Evolutionary conservation across 2,113 vertebrate species (phyloP).

Genomic region (Struthidea cinerea): DNA sequence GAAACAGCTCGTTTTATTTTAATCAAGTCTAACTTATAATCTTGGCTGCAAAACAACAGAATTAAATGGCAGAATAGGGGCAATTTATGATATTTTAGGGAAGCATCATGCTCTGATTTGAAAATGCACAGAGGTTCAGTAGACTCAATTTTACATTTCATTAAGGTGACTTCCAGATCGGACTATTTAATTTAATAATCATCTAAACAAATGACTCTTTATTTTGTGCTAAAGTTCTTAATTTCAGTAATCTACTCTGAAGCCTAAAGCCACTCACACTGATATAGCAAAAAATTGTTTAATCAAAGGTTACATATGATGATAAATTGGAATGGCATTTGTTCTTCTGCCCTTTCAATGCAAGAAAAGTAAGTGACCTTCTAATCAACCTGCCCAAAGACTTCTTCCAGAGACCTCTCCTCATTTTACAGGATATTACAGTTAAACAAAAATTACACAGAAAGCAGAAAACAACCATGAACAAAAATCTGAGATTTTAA

Average conservation of each 20-base stretch:
- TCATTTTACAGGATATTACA: background rate
- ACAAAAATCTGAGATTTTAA: background rate
- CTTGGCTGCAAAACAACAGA: constrained; percentile 31
- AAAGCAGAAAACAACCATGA: background rate
- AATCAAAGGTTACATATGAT: constrained; percentile 40
- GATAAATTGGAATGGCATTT: constrained; percentile 47
- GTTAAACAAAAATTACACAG: background rate
- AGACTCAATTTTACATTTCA: background rate
- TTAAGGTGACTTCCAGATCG: constrained; percentile 27
- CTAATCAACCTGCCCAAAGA: constrained; percentile 8
- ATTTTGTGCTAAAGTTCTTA: constrained; percentile 24
- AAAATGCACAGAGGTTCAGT: constrained; percentile 27
- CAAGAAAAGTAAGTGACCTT: background rate
- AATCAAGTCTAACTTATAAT: constrained; percentile 12
- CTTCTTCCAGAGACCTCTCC: background rate
- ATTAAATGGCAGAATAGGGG: constrained; percentile 7
- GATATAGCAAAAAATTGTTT: background rate
- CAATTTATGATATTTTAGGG: constrained; percentile 52
- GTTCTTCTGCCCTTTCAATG: background rate
- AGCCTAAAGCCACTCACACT: background rate
- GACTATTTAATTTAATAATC: constrained; percentile 38
- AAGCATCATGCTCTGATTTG: constrained; percentile 11
- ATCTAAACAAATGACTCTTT: constrained; percentile 24
- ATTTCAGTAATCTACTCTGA: constrained; percentile 9
- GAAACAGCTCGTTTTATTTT: background rate